A percentile compares a stretch with the other conserved stretches of the same genome.
Conservation (phyloP, 2,113 vertebrate species). For the Chlorodrepanis virens region DNA sequence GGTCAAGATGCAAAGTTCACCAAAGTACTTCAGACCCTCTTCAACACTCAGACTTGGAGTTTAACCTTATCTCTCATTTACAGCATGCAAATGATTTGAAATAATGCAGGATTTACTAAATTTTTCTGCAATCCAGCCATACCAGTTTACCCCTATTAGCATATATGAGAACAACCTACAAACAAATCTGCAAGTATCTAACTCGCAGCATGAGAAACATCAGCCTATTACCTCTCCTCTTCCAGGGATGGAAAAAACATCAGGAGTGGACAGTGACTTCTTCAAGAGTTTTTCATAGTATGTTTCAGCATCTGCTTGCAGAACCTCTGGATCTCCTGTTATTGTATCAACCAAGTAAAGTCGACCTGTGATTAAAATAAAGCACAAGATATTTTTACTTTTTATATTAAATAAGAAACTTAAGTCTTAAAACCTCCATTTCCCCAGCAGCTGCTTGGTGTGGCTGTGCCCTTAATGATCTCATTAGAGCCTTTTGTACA, state of each 20-base stretch:
- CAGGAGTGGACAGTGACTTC: neutral
- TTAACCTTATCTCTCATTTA: neutral
- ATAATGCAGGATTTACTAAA: neutral
- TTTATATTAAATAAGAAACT: neutral
- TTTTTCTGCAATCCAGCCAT: neutral
- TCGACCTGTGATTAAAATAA: neutral
- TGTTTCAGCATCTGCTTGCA: constrained; percentile 29
- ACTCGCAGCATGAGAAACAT: neutral
- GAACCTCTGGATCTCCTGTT: constrained; percentile 20
- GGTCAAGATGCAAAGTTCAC: neutral
- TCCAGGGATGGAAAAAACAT: constrained; percentile 43
- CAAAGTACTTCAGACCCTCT: neutral
- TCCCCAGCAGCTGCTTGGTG: neutral
- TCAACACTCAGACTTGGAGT: neutral
- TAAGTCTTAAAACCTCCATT: neutral
- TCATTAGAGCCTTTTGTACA: neutral
- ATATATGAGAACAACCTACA: neutral
- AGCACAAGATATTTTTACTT: neutral
- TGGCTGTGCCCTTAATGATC: neutral
- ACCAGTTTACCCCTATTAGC: neutral
- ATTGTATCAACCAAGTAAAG: constrained; percentile 66
- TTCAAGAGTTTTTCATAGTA: constrained; percentile 44
- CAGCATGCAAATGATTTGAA: neutral
- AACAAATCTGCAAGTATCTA: neutral
- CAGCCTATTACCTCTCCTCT: constrained; percentile 59